Evolutionary conservation across 2,797 vertebrate genomes (phyloP).

Genomic region (Danio jaintianensis): DNA sequence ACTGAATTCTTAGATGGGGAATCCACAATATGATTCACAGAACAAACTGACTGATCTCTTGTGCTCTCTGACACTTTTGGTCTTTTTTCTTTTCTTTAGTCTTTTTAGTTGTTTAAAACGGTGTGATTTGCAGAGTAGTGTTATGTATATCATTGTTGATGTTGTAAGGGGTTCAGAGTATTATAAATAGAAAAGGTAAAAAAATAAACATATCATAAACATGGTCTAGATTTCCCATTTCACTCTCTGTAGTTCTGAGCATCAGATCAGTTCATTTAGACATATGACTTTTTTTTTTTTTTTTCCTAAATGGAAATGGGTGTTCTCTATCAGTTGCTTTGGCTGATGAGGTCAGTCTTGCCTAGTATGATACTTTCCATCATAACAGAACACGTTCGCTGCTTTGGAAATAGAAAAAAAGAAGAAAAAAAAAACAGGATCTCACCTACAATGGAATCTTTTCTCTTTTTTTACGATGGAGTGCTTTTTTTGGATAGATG

Average conservation of each 20-base stretch:
- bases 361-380: constrained; percentile 35
- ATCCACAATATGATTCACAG: constrained; percentile 73
- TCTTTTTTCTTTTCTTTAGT: constrained; percentile 20
- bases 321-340: constrained; percentile 65
- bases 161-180: neutral
- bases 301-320: constrained; percentile 63
- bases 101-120: neutral
- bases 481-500: no score
- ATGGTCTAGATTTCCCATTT: neutral
- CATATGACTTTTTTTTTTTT: constrained; percentile 60
- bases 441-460: constrained; percentile 16
- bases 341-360: constrained; percentile 61
- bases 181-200: neutral
- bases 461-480: no score
- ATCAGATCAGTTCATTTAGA: constrained; percentile 12
- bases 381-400: neutral
- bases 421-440: neutral
- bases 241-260: neutral
- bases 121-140: neutral
- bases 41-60: constrained; percentile 59
- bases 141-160: no score
- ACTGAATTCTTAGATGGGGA: constrained; percentile 68
- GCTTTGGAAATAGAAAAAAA: neutral
- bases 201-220: neutral
- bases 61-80: constrained; percentile 14